Percentiles rank a stretch among this genome's conserved stretches.
These are phyloP conservation scores for Paraescarpia echinospica DNA, from an alignment of 1,140 invertebrate genomes.

Conservation along the genomic window DNA sequence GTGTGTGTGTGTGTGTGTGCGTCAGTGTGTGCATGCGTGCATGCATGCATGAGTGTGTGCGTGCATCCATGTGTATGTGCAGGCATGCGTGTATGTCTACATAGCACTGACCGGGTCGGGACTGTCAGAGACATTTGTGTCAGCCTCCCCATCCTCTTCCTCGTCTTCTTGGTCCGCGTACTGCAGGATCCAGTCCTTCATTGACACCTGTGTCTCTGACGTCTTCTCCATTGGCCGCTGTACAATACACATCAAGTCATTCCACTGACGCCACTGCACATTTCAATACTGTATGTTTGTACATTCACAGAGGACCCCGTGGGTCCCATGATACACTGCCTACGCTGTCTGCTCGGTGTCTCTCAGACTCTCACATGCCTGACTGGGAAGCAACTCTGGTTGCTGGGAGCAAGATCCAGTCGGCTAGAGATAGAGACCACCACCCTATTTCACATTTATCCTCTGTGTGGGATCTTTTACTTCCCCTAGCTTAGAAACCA, in stretches of 20 bases:
- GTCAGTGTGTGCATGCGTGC: neutral
- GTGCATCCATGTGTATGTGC: neutral
- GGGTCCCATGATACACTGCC: too few species aligned
- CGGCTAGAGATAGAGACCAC: too few species aligned
- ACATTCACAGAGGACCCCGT: too few species aligned
- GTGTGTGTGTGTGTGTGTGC: neutral
- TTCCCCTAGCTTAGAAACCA: too few species aligned
- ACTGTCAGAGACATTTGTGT: neutral
- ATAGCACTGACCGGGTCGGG: neutral
- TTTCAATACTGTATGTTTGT: too few species aligned
- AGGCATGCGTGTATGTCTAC: neutral
- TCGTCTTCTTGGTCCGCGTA: constrained; percentile 10
- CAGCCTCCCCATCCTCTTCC: neutral
- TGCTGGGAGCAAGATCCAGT: too few species aligned
- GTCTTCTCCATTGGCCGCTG: neutral
- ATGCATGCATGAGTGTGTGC: neutral
- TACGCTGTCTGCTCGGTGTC: too few species aligned
- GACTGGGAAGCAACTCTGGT: too few species aligned
- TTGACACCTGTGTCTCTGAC: neutral
- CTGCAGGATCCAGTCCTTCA: constrained; percentile 20
- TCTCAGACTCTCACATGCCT: too few species aligned
- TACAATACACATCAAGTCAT: neutral
- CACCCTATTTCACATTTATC: too few species aligned
- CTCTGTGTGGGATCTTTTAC: too few species aligned
- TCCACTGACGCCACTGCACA: too few species aligned